Evolutionary conservation across 2,113 vertebrate species (phyloP), one percentile per base, ranked within the genome.

Genomic region (Ochotona curzoniae): DNA sequence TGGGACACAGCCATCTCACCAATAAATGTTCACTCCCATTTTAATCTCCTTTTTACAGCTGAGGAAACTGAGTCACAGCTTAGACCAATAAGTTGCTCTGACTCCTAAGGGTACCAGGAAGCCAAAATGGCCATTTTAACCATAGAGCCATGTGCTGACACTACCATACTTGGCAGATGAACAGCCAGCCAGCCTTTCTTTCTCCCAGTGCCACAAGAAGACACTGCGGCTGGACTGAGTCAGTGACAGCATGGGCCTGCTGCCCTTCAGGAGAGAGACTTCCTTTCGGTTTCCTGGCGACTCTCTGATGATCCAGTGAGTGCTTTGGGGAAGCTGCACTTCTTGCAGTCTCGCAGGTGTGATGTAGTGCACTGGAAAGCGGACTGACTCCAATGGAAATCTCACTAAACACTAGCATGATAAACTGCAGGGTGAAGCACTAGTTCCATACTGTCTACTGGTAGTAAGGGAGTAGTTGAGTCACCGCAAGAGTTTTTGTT

Each of bases 371-470:
- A n/a, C 70, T 7, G 49, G 32, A 83, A 94, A 92, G 86, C 80
- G 80, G 89, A 81, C 83, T 87, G 89, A 60, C 63, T 47, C 76
- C 89, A 93, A 89, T 84, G 69, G 78, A 96, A 96, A 90, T 38
- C 47, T 93, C 90, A 35, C 76, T 84, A 89, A 95, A 66, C 78
- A 70, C 69, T 87, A 81, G 44, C 57, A 25, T 17, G 44, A 63
- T 69, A 84, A 94, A 89, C 18, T 25, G 47, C 70, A 86, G 63
- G 70, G 61, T 15, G 23, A 73, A 78, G 20, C 7, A 2, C 54
- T 69, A 4, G 64, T 80, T 89, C 63, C 51, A 1, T 54, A 35
- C 17, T 69, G 83, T 78, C 81, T 74, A 51, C 67, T 79, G 57
- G 67, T 64, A 81, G 54, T 54, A 61, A 73, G 70, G 51, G 74